Conservation (phyloP, 2,113 vertebrate genomes). For the Anhinga anhinga region DNA sequence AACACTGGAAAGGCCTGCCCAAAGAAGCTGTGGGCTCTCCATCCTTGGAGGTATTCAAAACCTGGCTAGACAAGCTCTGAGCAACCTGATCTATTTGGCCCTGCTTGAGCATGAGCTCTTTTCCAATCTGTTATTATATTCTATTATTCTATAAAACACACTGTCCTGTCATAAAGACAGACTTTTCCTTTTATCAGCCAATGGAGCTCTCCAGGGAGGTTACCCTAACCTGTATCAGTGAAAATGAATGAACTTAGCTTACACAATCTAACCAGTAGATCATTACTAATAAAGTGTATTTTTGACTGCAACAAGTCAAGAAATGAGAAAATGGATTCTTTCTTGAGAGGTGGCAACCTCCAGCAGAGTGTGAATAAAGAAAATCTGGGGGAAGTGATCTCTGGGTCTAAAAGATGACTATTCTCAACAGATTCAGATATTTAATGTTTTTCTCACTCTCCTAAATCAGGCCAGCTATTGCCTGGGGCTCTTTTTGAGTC, state of each 20-base stretch:
- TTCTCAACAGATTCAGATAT: not conserved
- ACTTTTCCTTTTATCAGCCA: not conserved
- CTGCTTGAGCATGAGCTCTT: not conserved
- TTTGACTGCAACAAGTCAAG: not conserved
- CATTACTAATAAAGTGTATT: not conserved
- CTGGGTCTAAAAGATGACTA: not conserved
- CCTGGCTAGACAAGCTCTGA: not conserved
- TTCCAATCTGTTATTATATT: not conserved
- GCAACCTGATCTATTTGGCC: not conserved
- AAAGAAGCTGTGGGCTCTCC: not conserved
- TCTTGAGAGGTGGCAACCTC: slow-evolving; percentile 6
- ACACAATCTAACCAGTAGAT: not conserved
- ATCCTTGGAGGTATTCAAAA: not conserved
- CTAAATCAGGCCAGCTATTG: slow-evolving; percentile 31
- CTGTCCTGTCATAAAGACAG: not conserved
- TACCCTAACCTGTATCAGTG: not conserved
- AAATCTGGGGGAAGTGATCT: not conserved
- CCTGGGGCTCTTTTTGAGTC: slow-evolving; percentile 25
- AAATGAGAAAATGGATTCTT: not conserved
- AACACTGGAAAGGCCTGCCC: not conserved
- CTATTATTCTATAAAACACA: not conserved
- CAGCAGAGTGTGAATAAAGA: slow-evolving; percentile 19
- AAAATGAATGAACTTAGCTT: not conserved
- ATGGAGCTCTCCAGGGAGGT: not conserved
- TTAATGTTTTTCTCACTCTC: slow-evolving; percentile 31